Conservation (phyloP, 2,888 invertebrate genomes). For the Macropis europaea region DNA sequence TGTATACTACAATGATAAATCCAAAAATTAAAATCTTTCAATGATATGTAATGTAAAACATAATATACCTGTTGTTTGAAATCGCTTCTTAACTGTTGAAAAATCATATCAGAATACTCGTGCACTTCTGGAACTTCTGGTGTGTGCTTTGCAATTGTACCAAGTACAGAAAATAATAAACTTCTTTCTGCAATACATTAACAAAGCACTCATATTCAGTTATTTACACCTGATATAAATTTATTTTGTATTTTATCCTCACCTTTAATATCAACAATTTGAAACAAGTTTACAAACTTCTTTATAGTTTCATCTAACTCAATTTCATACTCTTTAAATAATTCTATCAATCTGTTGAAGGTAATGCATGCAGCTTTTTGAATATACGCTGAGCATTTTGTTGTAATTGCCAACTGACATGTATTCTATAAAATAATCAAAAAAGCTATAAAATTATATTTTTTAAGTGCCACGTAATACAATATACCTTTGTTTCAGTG, state of each 20-base stretch:
- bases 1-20: conserved; percentile 45
- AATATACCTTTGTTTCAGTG: conserved; percentile 55
- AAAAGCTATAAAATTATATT: background rate
- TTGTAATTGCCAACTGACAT: conserved; percentile 59
- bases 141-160: conserved; percentile 57
- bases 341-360: conserved; percentile 63
- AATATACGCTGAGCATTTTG: conserved; percentile 34
- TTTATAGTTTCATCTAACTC: conserved; percentile 48
- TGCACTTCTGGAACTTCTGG: conserved; percentile 26
- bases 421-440: conserved; percentile 63
- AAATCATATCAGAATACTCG: conserved; percentile 17
- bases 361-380: conserved; percentile 61
- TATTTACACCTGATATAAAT: conserved; percentile 2
- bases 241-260: conserved; percentile 6
- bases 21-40: background rate
- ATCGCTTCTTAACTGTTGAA: conserved; percentile 50
- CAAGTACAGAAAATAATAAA: conserved; percentile 52
- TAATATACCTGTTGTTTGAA: conserved; percentile 47
- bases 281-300: conserved; percentile 47
- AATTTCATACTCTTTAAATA: conserved; percentile 56
- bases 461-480: background rate
- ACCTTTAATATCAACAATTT: conserved; percentile 54
- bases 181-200: conserved; percentile 55
- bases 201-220: background rate
- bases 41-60: background rate